phyloP scores from a whole-genome alignment of 2,113 vertebrate species.

The Callopanchax toddi region DNA sequence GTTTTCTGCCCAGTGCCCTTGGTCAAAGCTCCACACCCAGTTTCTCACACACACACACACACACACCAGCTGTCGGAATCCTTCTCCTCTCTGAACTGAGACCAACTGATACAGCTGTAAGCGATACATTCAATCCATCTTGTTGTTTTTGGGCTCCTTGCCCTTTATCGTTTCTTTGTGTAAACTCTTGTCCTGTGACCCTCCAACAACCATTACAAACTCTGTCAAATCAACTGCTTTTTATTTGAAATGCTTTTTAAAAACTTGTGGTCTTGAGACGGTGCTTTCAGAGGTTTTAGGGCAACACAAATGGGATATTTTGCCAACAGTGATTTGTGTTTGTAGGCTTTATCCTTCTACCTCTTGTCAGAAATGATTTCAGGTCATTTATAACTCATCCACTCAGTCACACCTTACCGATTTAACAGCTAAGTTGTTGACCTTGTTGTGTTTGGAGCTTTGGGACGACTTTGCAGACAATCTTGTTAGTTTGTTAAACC shows the following conservation, averaged over 20 bases:
- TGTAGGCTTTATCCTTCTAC: neutral
- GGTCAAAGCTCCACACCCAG: slow-evolving; percentile 68
- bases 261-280: too few species aligned
- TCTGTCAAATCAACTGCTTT: neutral
- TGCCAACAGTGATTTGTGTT: neutral
- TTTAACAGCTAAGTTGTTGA: slow-evolving; percentile 42
- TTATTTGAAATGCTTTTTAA: neutral
- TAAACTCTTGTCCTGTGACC: neutral
- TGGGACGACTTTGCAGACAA: slow-evolving; percentile 75
- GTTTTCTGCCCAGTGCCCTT: slow-evolving; percentile 67
- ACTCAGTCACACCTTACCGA: slow-evolving; percentile 13
- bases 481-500: slow-evolving; percentile 67
- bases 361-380: too few species aligned
- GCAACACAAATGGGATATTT: slow-evolving; percentile 2
- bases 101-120: slow-evolving; percentile 85
- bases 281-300: neutral
- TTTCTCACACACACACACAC: slow-evolving; percentile 54
- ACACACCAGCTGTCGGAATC: slow-evolving; percentile 79
- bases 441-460: slow-evolving; percentile 65
- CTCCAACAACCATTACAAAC: slow-evolving; percentile 13
- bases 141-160: slow-evolving; percentile 13
- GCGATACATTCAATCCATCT: slow-evolving; percentile 48
- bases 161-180: slow-evolving; percentile 12
- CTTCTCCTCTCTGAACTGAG: slow-evolving; percentile 82
- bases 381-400: neutral